Percentiles rank a stretch among this genome's conserved stretches.
Evolutionary conservation across 1,140 invertebrate genomes (phyloP).

Genomic region (Oscheius sp.): DNA sequence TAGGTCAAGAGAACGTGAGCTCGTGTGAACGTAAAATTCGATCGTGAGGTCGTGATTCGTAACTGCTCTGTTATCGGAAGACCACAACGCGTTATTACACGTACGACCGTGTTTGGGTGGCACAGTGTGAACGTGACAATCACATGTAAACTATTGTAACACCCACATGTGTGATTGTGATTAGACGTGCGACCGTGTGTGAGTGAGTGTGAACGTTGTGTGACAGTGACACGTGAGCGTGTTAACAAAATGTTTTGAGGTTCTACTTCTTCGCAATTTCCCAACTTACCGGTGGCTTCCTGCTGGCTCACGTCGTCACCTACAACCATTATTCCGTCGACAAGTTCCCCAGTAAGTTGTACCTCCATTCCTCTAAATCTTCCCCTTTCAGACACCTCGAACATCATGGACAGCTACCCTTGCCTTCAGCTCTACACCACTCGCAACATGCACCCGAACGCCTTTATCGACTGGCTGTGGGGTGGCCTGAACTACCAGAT

Average conservation of each 20-base stretch:
- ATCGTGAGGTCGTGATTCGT: not conserved
- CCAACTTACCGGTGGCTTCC: constrained; percentile 43
- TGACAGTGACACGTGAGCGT: too few species aligned
- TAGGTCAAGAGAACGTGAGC: not conserved
- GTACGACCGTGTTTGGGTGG: too few species aligned
- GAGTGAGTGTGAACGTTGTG: not conserved
- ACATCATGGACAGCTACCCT: constrained; percentile 58
- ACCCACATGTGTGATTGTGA: not conserved
- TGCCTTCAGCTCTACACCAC: constrained; percentile 61
- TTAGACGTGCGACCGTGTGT: not conserved
- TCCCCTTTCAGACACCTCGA: constrained; percentile 49
- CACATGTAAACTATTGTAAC: not conserved
- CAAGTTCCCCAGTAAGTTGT: constrained; percentile 54
- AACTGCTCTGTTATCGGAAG: not conserved
- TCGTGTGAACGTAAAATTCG: not conserved
- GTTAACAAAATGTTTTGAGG: not conserved
- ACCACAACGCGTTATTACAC: too few species aligned
- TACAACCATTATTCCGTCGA: constrained; percentile 61
- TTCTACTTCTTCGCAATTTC: constrained; percentile 32
- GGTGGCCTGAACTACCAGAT: constrained; percentile 62
- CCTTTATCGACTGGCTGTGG: constrained; percentile 61
- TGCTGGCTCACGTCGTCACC: constrained; percentile 59
- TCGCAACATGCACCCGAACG: constrained; percentile 59
- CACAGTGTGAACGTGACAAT: too few species aligned
- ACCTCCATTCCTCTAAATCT: not conserved